Percentiles rank a stretch among this genome's conserved stretches.
Conservation (phyloP, 2,888 invertebrate species). For the Acronicta aceris region DNA sequence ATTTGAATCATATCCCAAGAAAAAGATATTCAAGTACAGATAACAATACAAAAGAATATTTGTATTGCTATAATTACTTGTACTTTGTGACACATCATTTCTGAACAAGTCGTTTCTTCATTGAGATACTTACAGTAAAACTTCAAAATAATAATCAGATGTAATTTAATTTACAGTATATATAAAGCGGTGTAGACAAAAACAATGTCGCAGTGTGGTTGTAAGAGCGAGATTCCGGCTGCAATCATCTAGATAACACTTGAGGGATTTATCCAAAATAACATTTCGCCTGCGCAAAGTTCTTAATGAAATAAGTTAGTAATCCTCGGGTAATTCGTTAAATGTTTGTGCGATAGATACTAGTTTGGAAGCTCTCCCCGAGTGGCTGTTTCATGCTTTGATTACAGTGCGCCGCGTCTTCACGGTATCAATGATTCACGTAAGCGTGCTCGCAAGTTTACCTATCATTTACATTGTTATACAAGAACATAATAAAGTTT, state of each 20-base stretch:
- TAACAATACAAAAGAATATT: too few species aligned
- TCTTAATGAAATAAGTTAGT: conserved; percentile 85
- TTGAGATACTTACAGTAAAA: too few species aligned
- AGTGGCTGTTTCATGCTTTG: conserved; percentile 63
- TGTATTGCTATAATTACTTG: too few species aligned
- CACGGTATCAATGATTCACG: conserved; percentile 58
- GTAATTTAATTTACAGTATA: background rate
- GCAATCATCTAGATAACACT: conserved; percentile 77
- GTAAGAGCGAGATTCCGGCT: conserved; percentile 62
- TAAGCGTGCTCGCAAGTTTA: conserved; percentile 49
- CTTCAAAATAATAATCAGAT: too few species aligned
- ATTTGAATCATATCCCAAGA: too few species aligned
- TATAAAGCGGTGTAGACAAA: conserved; percentile 39
- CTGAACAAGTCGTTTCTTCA: too few species aligned
- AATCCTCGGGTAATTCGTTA: conserved; percentile 82
- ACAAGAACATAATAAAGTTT: conserved; percentile 41
- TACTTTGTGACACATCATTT: too few species aligned
- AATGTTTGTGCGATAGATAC: conserved; percentile 78
- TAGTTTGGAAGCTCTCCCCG: conserved; percentile 64
- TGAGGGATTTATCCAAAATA: conserved; percentile 80
- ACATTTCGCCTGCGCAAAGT: conserved; percentile 78
- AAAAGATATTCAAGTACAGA: too few species aligned
- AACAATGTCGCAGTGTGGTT: conserved; percentile 56
- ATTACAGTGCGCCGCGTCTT: conserved; percentile 54
- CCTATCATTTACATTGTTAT: conserved; percentile 55